phyloP scores from a whole-genome alignment of 2,113 vertebrate genomes.

The Triplophysa tibetana region DNA sequence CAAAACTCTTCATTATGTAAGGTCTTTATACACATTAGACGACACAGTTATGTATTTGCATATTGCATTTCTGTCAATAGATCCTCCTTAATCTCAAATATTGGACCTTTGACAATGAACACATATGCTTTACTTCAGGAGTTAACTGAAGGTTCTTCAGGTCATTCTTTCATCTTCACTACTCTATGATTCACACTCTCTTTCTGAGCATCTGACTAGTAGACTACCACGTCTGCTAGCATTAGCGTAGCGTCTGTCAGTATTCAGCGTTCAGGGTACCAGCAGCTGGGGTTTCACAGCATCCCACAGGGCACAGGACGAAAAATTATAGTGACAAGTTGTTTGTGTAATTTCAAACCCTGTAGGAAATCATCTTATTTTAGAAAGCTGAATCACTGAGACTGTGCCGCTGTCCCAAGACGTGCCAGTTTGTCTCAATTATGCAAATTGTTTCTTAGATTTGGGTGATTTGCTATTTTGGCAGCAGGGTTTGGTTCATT shows the following conservation, averaged over 20 bases:
- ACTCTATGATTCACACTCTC: background rate
- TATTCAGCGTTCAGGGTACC: slow-evolving; percentile 25
- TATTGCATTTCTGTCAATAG: too few species aligned
- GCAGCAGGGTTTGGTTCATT: slow-evolving; percentile 16
- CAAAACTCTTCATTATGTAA: too few species aligned
- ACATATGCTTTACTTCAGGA: background rate
- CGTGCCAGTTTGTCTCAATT: slow-evolving; percentile 61
- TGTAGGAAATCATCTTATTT: slow-evolving; percentile 43
- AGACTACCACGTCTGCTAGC: background rate
- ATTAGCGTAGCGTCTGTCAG: slow-evolving; percentile 27
- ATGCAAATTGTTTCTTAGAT: slow-evolving; percentile 62
- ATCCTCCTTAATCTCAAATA: too few species aligned
- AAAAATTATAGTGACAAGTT: slow-evolving; percentile 39
- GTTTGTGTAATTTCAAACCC: slow-evolving; percentile 64
- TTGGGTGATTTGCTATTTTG: slow-evolving; percentile 62
- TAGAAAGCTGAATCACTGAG: slow-evolving; percentile 47
- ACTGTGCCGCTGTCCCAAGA: slow-evolving; percentile 57
- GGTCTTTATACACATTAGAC: too few species aligned
- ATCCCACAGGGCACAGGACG: slow-evolving; percentile 19
- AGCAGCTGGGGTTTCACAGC: slow-evolving; percentile 36
- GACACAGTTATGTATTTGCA: too few species aligned
- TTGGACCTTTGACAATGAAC: background rate
- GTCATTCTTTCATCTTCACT: background rate
- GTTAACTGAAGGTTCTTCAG: background rate
- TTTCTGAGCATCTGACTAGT: background rate